Evolutionary conservation across 2,797 vertebrate species (phyloP).

Genomic region (Xyrichtys novacula): DNA sequence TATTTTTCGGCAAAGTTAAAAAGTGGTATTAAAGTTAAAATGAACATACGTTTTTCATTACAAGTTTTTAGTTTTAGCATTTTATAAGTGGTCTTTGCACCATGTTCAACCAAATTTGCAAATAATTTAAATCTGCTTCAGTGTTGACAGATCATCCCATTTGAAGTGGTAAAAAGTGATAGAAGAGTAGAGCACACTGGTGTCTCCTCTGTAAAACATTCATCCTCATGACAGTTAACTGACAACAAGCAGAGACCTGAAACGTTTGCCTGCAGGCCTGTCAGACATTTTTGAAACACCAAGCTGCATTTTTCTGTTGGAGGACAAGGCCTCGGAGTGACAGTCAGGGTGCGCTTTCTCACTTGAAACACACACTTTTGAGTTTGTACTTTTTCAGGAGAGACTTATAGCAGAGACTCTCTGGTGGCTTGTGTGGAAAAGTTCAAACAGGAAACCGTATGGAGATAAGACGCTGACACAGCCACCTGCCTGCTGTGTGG

Average conservation of each 20-base stretch:
- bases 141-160: background rate
- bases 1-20: no score
- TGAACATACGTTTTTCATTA: no score
- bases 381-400: background rate
- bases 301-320: conserved; percentile 20
- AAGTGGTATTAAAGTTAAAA: no score
- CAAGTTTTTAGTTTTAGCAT: no score
- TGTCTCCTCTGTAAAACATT: background rate
- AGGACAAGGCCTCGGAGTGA: background rate
- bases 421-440: conserved; percentile 4
- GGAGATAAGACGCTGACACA: conserved; percentile 60
- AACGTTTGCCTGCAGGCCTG: conserved; percentile 33
- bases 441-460: conserved; percentile 67
- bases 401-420: background rate
- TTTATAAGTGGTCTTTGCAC: no score
- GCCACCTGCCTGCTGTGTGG: conserved; percentile 38
- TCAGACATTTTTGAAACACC: background rate
- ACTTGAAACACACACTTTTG: background rate
- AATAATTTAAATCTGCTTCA: no score
- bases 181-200: background rate
- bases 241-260: conserved; percentile 58
- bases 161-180: background rate
- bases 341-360: background rate
- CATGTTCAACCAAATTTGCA: no score
- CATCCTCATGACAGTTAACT: background rate